Evolutionary conservation across 1,140 invertebrate genomes (phyloP), one percentile per base, ranked within the genome.

Genomic region (Trichonephila clavipes): DNA sequence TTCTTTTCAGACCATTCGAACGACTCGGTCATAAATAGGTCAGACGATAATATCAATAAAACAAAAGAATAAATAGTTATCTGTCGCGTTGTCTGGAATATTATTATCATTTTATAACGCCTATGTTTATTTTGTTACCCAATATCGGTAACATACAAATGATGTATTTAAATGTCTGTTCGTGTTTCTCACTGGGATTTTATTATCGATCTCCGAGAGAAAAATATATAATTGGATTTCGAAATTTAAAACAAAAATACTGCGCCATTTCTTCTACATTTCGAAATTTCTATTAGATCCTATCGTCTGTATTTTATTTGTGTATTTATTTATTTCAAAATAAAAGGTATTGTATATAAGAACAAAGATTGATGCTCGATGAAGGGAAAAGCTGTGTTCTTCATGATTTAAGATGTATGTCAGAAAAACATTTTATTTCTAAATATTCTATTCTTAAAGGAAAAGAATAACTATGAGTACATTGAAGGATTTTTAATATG

Each of bases 21-120:
- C 16, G 28, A 28, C 69, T 16, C 2, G 4, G 24, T 34, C 69
- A 28, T 34, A 72, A 72, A 28, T 72, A 72, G 69, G 69, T 16
- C 69, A 72, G 69, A 72, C 69, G 69, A 72, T 72, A 24, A 72
- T 72, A 72, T 34, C 69, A 72, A 72, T 72, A 72, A 72, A 72
- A 72, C 69, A 72, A 72, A 72, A 72, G 28, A 24, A 28, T 64
- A 64, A 64, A 64, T 64, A 64, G 6, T 19, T 34, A 72, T 72
- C 69, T 72, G 69, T 72, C 69, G 10, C 24, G 69, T 72, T 72
- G n/a, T 24, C 69, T 34, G 69, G 64, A 24, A n/a, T 21, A 24
- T 72, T 72, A 72, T 72, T 72, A 72, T 72, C 28, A 24, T 72
- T 72, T 72, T 72, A 72, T 24, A 34, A 34, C 3, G 24, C 24